phyloP scores from a whole-genome alignment of 2,797 vertebrate species.

The Acropternis orthonyx region DNA sequence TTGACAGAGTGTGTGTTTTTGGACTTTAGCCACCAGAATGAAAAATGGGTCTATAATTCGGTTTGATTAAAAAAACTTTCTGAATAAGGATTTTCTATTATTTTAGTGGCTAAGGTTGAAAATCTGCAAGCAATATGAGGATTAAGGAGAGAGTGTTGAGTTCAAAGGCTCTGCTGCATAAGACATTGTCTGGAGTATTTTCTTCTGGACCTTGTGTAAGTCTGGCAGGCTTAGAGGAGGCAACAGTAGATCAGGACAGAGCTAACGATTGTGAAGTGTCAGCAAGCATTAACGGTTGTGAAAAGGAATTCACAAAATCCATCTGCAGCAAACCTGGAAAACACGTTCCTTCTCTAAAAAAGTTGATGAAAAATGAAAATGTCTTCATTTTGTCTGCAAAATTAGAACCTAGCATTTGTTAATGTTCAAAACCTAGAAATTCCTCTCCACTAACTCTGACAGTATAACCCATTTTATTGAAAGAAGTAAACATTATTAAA shows the following conservation, averaged over 20 bases:
- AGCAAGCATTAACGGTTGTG: background rate
- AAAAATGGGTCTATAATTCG: conserved; percentile 12
- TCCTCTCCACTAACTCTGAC: background rate
- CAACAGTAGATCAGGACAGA: background rate
- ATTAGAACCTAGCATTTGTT: background rate
- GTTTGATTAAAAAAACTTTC: conserved; percentile 32
- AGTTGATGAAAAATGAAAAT: background rate
- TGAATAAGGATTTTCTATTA: conserved; percentile 26
- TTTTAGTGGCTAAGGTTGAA: conserved; percentile 19
- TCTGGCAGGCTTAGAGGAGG: background rate
- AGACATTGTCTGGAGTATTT: background rate
- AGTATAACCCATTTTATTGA: background rate
- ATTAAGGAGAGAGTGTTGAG: background rate
- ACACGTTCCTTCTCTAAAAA: background rate
- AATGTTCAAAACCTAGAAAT: background rate
- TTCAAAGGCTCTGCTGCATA: background rate
- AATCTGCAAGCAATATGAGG: background rate
- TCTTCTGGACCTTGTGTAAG: background rate
- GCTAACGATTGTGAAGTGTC: background rate
- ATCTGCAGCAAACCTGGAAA: background rate
- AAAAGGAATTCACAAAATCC: background rate
- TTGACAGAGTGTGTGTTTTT: conserved; percentile 49
- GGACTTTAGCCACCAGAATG: conserved; percentile 32
- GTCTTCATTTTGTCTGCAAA: background rate
- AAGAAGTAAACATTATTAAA: background rate